Evolutionary conservation across 2,797 vertebrate species (phyloP).

Genomic region (Vireo griseus): DNA sequence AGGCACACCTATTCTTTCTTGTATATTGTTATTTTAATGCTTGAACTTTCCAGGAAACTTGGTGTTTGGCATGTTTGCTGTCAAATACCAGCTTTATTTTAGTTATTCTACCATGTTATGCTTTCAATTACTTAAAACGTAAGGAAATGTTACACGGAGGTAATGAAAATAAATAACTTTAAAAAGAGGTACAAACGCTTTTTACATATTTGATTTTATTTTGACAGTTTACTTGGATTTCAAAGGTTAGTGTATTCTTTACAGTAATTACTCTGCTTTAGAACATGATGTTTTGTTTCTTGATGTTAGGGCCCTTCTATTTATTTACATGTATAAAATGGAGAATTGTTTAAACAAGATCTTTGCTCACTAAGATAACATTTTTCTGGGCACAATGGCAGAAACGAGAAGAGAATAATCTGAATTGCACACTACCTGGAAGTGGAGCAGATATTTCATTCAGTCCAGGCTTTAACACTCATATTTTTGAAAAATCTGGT

Average conservation of each 20-base stretch:
- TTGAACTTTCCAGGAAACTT: background rate
- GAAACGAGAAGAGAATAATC: background rate
- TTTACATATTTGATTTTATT: background rate
- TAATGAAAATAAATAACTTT: background rate
- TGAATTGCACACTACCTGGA: background rate
- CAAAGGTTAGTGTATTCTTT: background rate
- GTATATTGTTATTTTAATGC: background rate
- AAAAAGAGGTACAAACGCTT: background rate
- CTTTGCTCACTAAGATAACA: background rate
- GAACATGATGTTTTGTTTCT: background rate
- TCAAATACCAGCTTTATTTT: background rate
- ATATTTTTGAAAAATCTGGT: accelerated
- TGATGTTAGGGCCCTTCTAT: background rate
- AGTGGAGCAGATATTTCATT: background rate
- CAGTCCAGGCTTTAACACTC: background rate
- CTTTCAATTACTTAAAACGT: background rate
- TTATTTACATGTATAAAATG: background rate
- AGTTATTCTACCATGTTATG: background rate
- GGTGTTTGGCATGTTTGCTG: background rate
- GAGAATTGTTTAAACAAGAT: background rate
- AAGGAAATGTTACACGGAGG: background rate
- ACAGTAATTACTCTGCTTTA: background rate
- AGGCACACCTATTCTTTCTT: background rate
- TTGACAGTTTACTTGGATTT: background rate
- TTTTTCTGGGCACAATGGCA: background rate